Base-by-base conservation (phyloP, 30 jellyfish, hydroid and myxozoan species). In the Rhopilema esculentum region DNA sequence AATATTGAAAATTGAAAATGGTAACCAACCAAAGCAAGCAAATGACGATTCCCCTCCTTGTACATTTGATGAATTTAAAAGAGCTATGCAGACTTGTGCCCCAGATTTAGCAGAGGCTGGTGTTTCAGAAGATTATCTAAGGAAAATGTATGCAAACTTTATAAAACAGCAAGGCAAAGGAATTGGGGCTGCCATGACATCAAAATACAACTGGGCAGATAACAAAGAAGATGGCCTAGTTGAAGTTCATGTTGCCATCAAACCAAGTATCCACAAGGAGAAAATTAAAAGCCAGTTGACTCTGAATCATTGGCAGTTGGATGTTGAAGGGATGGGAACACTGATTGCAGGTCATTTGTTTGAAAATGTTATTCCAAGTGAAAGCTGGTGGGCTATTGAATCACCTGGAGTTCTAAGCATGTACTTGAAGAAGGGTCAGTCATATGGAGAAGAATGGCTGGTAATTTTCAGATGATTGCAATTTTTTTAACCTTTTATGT, bases 391-490 rank as follows among this genome's bases (percentile, higher is more conserved):
- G 99, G 75, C 98, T 9, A 76, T 90, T 65, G 99, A 95, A 53
- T 69, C 94, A 26, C 94, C 98, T 32, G 99, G 99, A 18, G 96
- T 90, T 15, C 82, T 95, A 19, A 76, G 97, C 62, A 91, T 95
- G 98, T 87, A 96, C 7, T 24, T 95, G 52, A 91, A 86, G 86
- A 95, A 95, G 68, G 88, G 64, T 29, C 8, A 48, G 15, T n/a
- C 80, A 18, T 83, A 83, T 28, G 94, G 82, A 67, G 53, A 74
- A 66, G 49, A 51, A 1, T 91, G 98, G 99, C 57, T 40, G 57
- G 57, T 40, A 40, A 40, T 40, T 40, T 40, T 2, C 6, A 2
- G 6, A 2, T 40, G 6, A 12, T 40, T 40, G 9, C 57, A 40
- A 40, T 40, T 40, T 2, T 40, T 6, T 40, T 2, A 2, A 40